Percentiles rank a stretch among this genome's conserved stretches.
Evolutionary conservation across 2,888 invertebrate species (phyloP).

Genomic region (Cybosia mesomella): DNA sequence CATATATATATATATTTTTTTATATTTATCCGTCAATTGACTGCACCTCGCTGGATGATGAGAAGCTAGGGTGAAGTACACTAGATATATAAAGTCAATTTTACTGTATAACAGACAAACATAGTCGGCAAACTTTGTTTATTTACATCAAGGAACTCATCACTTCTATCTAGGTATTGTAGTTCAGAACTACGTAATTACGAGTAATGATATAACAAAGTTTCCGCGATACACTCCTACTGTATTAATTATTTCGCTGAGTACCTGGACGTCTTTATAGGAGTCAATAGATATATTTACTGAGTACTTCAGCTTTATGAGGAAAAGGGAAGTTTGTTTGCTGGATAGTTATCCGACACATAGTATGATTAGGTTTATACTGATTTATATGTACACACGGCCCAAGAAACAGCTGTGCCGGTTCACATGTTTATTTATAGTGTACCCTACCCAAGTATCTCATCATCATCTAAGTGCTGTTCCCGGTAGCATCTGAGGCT

Average conservation of each 20-base stretch:
- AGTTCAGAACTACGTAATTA: constrained; percentile 30
- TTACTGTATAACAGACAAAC: neutral
- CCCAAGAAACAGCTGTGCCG: neutral
- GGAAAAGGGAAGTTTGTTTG: neutral
- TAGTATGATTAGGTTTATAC: neutral
- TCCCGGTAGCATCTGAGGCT: too few species aligned
- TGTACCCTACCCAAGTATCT: too few species aligned
- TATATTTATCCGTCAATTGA: too few species aligned
- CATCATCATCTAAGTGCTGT: too few species aligned
- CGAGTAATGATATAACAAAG: constrained; percentile 29
- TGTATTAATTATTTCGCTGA: constrained; percentile 20
- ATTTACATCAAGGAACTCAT: constrained; percentile 5
- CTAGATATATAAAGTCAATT: neutral
- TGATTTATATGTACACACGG: neutral
- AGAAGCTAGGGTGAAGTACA: too few species aligned
- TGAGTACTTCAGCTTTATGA: constrained; percentile 2
- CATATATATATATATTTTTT: too few species aligned
- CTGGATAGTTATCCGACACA: neutral
- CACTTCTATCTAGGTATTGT: neutral
- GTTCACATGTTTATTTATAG: neutral
- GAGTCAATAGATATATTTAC: constrained; percentile 11
- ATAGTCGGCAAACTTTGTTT: neutral
- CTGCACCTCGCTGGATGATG: too few species aligned
- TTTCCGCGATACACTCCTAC: constrained; percentile 22
- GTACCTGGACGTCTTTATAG: constrained; percentile 15